These are phyloP conservation scores for Eupeodes corollae DNA, from an alignment of 1,140 invertebrate species.

Conservation along the genomic window DNA sequence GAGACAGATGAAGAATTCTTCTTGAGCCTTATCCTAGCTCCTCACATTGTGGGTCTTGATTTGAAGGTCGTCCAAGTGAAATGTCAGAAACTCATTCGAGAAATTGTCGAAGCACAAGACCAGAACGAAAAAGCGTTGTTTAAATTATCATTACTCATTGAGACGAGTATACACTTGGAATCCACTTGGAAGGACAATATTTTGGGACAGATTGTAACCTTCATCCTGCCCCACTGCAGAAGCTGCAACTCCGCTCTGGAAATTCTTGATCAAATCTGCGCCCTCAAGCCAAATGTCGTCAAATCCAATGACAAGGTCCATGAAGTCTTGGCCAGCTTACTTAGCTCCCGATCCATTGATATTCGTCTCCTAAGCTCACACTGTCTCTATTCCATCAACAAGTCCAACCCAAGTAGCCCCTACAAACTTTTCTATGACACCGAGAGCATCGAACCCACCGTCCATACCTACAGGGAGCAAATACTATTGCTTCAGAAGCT, in stretches of 20 bases:
- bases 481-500: slow-evolving; percentile 62
- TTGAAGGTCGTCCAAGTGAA: slow-evolving; percentile 12
- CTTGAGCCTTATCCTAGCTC: slow-evolving; percentile 16
- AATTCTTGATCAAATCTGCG: slow-evolving; percentile 8
- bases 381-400: slow-evolving; percentile 13
- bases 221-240: slow-evolving; percentile 1
- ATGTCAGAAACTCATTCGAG: slow-evolving; percentile 9
- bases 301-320: neutral
- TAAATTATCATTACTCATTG: slow-evolving; percentile 14
- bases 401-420: slow-evolving; percentile 8
- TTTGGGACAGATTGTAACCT: neutral
- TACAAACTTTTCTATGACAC: slow-evolving; percentile 58
- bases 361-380: slow-evolving; percentile 21
- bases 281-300: neutral
- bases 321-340: slow-evolving; percentile 6
- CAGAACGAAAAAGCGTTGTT: slow-evolving; percentile 2
- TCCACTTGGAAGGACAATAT: slow-evolving; percentile 7
- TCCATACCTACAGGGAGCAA: slow-evolving; percentile 69
- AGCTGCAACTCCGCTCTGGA: slow-evolving; percentile 7
- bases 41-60: slow-evolving; percentile 20
- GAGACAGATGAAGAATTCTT: slow-evolving; percentile 11
- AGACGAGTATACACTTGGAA: slow-evolving; percentile 19
- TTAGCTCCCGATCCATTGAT: slow-evolving; percentile 11
- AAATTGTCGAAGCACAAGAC: neutral
- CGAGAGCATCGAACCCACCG: slow-evolving; percentile 52